These are phyloP conservation scores for Arge pagana DNA, from an alignment of 2,888 invertebrate genomes.

Conservation along the genomic window DNA sequence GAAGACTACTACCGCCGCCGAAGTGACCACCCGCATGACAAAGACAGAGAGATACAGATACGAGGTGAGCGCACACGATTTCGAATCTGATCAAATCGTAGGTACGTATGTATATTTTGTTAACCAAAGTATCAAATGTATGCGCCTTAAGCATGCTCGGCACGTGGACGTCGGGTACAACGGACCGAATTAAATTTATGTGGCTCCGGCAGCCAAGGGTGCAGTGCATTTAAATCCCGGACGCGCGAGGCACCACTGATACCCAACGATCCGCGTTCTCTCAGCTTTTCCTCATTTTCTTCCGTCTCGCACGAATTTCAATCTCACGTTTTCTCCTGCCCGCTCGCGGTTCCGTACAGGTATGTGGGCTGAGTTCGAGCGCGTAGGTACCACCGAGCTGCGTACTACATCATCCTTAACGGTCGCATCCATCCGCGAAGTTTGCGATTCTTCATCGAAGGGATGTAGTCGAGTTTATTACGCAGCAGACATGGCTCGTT, in stretches of 20 bases:
- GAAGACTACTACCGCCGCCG: constrained; percentile 15
- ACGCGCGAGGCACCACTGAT: constrained; percentile 35
- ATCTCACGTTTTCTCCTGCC: neutral
- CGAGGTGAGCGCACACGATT: neutral
- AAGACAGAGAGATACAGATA: neutral
- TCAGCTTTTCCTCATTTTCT: neutral
- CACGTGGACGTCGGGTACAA: constrained; percentile 27
- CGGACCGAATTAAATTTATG: constrained; percentile 51
- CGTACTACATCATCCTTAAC: too few relatives aligned
- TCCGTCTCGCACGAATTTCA: neutral
- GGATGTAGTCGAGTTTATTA: too few relatives aligned
- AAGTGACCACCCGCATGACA: neutral
- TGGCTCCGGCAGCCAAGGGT: constrained; percentile 50
- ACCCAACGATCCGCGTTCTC: neutral
- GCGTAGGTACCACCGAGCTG: too few relatives aligned
- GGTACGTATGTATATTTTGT: constrained; percentile 52
- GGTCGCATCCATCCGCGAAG: too few relatives aligned
- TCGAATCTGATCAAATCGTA: constrained; percentile 17
- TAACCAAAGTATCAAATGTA: constrained; percentile 44
- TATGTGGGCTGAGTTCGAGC: too few relatives aligned
- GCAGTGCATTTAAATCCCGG: constrained; percentile 48
- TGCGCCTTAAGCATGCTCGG: constrained; percentile 45
- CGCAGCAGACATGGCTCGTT: too few relatives aligned
- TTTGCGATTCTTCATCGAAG: too few relatives aligned
- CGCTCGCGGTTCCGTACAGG: neutral